Percentiles rank a stretch among this genome's conserved stretches.
phyloP scores from a whole-genome alignment of 2,113 vertebrate genomes.

The Benitochromis conjunctus region DNA sequence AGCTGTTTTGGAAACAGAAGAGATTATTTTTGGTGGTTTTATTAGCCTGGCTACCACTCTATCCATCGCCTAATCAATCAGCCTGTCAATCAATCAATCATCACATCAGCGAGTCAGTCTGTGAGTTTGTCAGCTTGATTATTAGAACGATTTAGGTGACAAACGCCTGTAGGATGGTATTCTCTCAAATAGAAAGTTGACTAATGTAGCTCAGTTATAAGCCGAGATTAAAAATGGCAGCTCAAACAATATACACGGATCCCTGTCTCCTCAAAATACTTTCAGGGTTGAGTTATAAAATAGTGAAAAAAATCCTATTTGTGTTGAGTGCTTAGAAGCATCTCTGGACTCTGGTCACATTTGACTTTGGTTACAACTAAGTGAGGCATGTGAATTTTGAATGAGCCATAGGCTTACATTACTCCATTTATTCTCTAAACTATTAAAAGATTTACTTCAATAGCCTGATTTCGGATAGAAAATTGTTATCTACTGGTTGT shows the following conservation, averaged over 20 bases:
- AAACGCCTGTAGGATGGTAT: not conserved
- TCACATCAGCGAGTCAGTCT: not conserved
- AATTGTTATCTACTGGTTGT: not conserved
- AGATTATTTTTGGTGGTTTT: not conserved
- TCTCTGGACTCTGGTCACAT: not conserved
- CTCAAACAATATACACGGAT: not conserved
- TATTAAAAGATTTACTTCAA: not conserved
- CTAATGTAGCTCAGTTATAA: not conserved
- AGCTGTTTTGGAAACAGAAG: not conserved
- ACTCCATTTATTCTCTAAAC: not conserved
- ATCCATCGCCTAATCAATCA: not conserved
- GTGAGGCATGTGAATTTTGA: constrained; percentile 6
- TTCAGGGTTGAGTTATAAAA: not conserved
- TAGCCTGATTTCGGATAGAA: not conserved
- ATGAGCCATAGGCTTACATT: not conserved
- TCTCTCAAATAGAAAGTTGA: not conserved
- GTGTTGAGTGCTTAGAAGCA: not conserved
- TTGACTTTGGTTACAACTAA: constrained; percentile 28
- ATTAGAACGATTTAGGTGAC: not conserved
- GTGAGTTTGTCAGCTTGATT: not conserved
- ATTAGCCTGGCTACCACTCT: not conserved
- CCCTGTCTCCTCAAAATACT: not conserved
- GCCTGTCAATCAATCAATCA: not conserved
- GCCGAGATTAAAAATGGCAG: not conserved
- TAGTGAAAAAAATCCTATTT: not conserved